Evolutionary conservation across 2,113 vertebrate genomes (phyloP).

Genomic region (Oncorhynchus clarkii): DNA sequence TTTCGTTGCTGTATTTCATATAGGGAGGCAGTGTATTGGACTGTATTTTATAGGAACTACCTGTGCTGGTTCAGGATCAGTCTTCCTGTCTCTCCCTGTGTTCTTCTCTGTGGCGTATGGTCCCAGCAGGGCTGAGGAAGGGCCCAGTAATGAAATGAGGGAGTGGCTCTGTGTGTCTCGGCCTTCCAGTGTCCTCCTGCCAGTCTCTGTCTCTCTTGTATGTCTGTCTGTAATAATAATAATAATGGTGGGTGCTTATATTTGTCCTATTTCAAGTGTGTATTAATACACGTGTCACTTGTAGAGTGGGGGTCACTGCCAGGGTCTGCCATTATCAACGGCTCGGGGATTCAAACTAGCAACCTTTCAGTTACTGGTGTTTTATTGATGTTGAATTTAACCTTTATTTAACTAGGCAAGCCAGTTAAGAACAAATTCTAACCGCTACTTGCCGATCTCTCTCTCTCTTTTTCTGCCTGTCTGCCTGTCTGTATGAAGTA

Average conservation of each 20-base stretch:
- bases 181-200: constrained; percentile 15
- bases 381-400: too few species aligned
- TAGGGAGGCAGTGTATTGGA: neutral
- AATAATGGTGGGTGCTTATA: too few species aligned
- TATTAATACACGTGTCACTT: too few species aligned
- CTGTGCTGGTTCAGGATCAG: neutral
- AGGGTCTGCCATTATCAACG: too few species aligned
- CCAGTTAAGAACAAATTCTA: too few species aligned
- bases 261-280: too few species aligned
- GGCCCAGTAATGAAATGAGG: constrained; percentile 15
- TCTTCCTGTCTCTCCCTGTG: neutral
- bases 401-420: too few species aligned
- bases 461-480: neutral
- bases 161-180: neutral
- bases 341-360: too few species aligned
- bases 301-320: too few species aligned
- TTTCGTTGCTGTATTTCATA: neutral
- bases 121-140: constrained; percentile 26
- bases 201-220: neutral
- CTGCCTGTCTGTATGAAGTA: neutral
- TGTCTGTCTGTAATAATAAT: neutral
- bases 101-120: constrained; percentile 20
- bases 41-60: neutral
- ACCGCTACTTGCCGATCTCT: too few species aligned
- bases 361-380: too few species aligned